Evolutionary conservation across 2,113 vertebrate species (phyloP).

Genomic region (Thamnaconus septentrionalis): DNA sequence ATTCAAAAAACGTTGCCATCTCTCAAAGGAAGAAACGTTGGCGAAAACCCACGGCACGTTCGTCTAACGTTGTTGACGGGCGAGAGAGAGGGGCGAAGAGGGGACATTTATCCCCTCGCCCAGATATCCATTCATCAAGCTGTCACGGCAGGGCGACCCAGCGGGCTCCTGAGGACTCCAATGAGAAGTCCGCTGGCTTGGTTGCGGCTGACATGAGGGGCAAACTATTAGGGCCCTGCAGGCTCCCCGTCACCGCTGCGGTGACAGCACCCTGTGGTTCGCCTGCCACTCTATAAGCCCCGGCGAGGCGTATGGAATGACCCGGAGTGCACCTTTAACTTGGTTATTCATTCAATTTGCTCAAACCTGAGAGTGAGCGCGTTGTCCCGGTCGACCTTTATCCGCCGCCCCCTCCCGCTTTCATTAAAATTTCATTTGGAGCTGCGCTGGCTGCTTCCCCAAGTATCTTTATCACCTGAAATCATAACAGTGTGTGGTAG

Average conservation of each 20-base stretch:
- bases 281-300: neutral
- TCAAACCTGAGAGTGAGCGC: too few relatives aligned
- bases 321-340: neutral
- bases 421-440: too few relatives aligned
- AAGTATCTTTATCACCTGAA: too few relatives aligned
- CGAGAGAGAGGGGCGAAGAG: neutral
- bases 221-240: slow-evolving; percentile 45
- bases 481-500: too few relatives aligned
- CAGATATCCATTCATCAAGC: slow-evolving; percentile 59
- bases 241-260: slow-evolving; percentile 34
- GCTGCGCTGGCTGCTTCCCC: too few relatives aligned
- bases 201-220: slow-evolving; percentile 40
- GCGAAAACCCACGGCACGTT: neutral
- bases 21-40: too few relatives aligned
- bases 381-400: too few relatives aligned
- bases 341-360: neutral
- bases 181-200: slow-evolving; percentile 20
- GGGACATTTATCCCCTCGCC: slow-evolving; percentile 43
- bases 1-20: too few relatives aligned
- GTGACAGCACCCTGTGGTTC: slow-evolving; percentile 44
- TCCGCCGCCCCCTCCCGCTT: too few relatives aligned
- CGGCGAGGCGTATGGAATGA: neutral
- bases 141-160: slow-evolving; percentile 47
- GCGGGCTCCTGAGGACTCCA: slow-evolving; percentile 34
- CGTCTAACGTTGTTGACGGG: neutral